A percentile compares a stretch with the other conserved stretches of the same genome.
These are phyloP conservation scores for Pomacea maculata DNA, from an alignment of 1,140 invertebrate genomes.

Conservation along the genomic window DNA sequence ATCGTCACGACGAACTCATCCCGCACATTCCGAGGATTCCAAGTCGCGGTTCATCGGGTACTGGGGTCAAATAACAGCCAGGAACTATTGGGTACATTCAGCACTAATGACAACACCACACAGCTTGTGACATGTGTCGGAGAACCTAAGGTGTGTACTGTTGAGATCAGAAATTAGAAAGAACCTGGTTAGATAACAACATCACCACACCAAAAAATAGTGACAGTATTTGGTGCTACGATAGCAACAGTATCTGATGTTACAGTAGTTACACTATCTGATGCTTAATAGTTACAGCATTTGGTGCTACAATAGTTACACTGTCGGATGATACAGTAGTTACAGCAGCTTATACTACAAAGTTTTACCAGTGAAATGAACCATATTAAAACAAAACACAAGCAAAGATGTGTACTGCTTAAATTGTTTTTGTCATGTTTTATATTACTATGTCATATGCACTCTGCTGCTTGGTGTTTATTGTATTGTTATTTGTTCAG, in stretches of 20 bases:
- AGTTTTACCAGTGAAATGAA: too few relatives aligned
- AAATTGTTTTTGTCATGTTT: background rate
- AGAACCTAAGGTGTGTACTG: background rate
- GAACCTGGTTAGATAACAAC: too few relatives aligned
- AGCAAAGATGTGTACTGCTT: background rate
- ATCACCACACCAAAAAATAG: too few relatives aligned
- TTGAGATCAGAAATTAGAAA: too few relatives aligned
- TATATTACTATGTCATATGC: background rate
- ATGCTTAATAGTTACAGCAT: too few relatives aligned
- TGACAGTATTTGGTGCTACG: too few relatives aligned
- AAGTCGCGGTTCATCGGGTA: conserved; percentile 1
- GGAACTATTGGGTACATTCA: conserved; percentile 13
- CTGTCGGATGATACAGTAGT: too few relatives aligned
- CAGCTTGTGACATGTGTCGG: background rate
- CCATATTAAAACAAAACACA: background rate
- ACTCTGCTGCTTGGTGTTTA: background rate
- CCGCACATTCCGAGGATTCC: conserved; percentile 5
- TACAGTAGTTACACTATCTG: too few relatives aligned
- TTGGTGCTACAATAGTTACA: too few relatives aligned
- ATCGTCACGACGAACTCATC: background rate
- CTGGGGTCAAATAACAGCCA: background rate
- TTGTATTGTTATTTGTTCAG: background rate
- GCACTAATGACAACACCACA: background rate
- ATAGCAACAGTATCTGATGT: too few relatives aligned
- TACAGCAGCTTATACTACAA: too few relatives aligned